Evolutionary conservation across 1,140 invertebrate species (phyloP).

Genomic region (Bombus waltoni): DNA sequence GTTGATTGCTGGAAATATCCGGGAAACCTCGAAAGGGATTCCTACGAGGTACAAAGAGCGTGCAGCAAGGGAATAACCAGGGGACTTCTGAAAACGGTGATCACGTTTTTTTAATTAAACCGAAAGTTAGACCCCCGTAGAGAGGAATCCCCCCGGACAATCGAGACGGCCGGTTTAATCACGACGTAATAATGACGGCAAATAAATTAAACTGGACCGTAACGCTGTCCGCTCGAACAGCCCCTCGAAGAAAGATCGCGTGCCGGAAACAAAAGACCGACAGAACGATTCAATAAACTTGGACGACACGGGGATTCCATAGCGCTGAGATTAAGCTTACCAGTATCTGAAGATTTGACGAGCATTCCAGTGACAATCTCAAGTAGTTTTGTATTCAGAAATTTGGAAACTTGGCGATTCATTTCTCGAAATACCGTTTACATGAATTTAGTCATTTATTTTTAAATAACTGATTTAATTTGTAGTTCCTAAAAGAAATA

Average conservation of each 20-base stretch:
- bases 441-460: too few species aligned
- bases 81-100: conserved; percentile 65
- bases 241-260: conserved; percentile 62
- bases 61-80: conserved; percentile 1
- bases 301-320: not conserved
- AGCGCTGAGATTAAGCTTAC: too few species aligned
- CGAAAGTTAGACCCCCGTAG: conserved; percentile 63
- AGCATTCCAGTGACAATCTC: not conserved
- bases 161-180: conserved; percentile 69
- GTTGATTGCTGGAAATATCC: conserved; percentile 64
- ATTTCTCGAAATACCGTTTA: too few species aligned
- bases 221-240: conserved; percentile 59
- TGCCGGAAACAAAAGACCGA: conserved; percentile 54
- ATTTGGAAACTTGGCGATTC: not conserved
- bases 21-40: conserved; percentile 42
- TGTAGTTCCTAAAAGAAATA: too few species aligned
- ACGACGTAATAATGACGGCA: conserved; percentile 72
- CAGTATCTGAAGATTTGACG: not conserved
- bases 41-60: conserved; percentile 17
- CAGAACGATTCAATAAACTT: conserved; percentile 61
- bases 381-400: not conserved
- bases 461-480: too few species aligned
- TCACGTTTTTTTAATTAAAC: conserved; percentile 76
- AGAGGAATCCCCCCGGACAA: conserved; percentile 50
- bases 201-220: conserved; percentile 71